Evolutionary conservation across 2,888 invertebrate species (phyloP), one percentile per base, ranked within the genome.

Genomic region (Eupeodes latifasciatus): DNA sequence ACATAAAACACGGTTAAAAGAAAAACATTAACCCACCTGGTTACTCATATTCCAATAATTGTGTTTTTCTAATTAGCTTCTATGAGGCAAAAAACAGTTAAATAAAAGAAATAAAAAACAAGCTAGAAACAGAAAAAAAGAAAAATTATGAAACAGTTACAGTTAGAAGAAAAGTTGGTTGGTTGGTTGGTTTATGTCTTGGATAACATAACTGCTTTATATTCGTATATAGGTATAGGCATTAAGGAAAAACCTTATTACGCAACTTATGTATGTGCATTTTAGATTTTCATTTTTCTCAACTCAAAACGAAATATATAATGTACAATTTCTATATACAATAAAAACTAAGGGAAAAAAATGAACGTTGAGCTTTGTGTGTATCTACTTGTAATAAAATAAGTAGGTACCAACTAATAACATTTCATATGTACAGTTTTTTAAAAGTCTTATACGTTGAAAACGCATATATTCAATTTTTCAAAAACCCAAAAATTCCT

Each of bases 281-380:
- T 88, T 75, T 49, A 74, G 66, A 64, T 79, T 79, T 75, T 61
- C 16, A 57, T 78, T 55, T 69, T 59, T 77, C 53, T 61, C 53
- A 27, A 64, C 75, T 72, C 5, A 64, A 11, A 40, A 40, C 40
- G 40, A 44, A 44, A 16, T 10, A 62, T 62, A 72, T 57, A 49
- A 40, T 64, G 61, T 80, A 81, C 69, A 77, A 61, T 55, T 66
- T 34, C 34, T 78, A 72, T 12, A 66, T 44, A 62, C 80, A 84
- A 84, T 81, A 74, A 71, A 57, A 72, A 76, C 55, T 75, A 81
- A 87, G 66, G 53, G 76, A 64, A 86, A 86, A 86, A 88, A 79
- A 81, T 77, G 74, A 81, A 77, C 81, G 81, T 71, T 75, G 88
- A 88, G 88, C 88, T 88, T 88, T 88, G 85, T 88, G 85, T 85